Conservation (phyloP, 2,888 invertebrate genomes). For the Acrobasis suavella region DNA sequence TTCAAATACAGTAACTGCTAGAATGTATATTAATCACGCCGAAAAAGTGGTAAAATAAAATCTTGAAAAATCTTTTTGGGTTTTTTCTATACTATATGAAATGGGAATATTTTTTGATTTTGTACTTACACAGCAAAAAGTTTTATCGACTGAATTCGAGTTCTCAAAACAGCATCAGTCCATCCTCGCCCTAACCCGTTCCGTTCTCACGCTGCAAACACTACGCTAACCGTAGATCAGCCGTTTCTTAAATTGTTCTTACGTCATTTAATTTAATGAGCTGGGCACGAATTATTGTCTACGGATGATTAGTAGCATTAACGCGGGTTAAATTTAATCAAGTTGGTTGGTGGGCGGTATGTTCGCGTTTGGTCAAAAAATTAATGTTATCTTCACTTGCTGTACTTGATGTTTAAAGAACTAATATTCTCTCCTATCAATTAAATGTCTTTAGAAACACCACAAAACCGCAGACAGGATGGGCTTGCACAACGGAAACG, state of each 20-base stretch:
- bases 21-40: no score
- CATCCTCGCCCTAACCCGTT: background rate
- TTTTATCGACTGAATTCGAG: no score
- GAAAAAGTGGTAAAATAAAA: no score
- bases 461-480: slow-evolving; percentile 1
- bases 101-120: no score
- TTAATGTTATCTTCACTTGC: no score
- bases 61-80: no score
- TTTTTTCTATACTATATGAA: no score
- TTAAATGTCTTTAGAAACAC: background rate
- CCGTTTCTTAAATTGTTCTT: slow-evolving; percentile 33
- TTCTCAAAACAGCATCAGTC: background rate
- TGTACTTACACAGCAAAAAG: no score
- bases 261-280: slow-evolving; percentile 40
- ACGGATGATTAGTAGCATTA: slow-evolving; percentile 13
- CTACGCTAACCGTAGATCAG: slow-evolving; percentile 29
- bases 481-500: background rate
- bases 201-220: slow-evolving; percentile 6
- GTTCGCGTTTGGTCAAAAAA: background rate
- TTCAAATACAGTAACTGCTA: no score
- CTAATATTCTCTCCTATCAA: no score
- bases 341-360: slow-evolving; percentile 10
- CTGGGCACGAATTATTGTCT: slow-evolving; percentile 32
- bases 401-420: no score
- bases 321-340: slow-evolving; percentile 4